phyloP scores from a whole-genome alignment of 2,113 vertebrate genomes.

The Rhinogobius similis region DNA sequence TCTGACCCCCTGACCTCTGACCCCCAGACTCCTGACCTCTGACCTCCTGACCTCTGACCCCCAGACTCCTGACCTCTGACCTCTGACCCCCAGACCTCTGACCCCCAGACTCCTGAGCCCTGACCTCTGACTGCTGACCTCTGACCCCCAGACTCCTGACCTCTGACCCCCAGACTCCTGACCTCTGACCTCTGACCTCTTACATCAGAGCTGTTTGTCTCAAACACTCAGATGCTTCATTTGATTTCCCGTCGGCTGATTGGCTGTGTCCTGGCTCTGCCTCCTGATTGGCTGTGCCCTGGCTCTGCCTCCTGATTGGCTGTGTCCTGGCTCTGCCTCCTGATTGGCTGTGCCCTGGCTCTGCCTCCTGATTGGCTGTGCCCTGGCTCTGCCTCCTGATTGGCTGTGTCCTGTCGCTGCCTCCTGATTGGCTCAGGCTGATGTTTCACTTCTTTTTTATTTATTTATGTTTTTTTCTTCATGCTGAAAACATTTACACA shows the following conservation, averaged over 20 bases:
- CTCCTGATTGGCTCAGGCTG: constrained; percentile 1
- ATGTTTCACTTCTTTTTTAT: neutral
- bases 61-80: neutral
- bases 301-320: constrained; percentile 4
- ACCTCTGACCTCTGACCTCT: neutral
- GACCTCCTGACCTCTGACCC: neutral
- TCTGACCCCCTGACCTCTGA: too few species aligned
- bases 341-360: too few species aligned
- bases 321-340: neutral
- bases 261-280: constrained; percentile 18
- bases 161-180: too few species aligned
- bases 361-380: constrained; percentile 41
- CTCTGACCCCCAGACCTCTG: too few species aligned
- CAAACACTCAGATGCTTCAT: neutral
- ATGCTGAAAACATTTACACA: too few species aligned
- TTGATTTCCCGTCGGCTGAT: constrained; percentile 7
- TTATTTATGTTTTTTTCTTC: too few species aligned
- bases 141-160: too few species aligned
- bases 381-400: constrained; percentile 24
- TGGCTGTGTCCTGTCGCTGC: constrained; percentile 18
- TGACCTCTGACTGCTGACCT: too few species aligned
- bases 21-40: too few species aligned
- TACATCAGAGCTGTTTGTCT: neutral
- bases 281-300: constrained; percentile 8
- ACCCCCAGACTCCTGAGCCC: too few species aligned